These are phyloP conservation scores for Aurelia aurita DNA, from an alignment of 30 jellyfish, hydroid and myxozoan species.

Conservation along the genomic window DNA sequence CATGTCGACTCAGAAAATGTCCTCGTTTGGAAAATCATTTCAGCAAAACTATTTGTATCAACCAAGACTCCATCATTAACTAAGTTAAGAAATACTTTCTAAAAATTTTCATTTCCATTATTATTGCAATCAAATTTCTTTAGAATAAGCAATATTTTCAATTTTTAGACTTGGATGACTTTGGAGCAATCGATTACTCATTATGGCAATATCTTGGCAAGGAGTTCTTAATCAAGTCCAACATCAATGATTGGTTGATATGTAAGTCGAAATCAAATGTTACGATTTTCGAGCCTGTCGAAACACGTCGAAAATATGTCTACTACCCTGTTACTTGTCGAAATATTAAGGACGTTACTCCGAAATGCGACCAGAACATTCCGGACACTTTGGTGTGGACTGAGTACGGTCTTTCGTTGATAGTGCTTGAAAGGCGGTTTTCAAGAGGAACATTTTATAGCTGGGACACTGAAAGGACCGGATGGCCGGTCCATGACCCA, in stretches of 20 bases:
- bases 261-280: conserved; percentile 76
- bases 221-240: conserved; percentile 80
- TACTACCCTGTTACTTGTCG: conserved; percentile 60
- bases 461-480: conserved; percentile 77
- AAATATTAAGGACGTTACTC: conserved; percentile 74
- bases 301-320: conserved; percentile 33
- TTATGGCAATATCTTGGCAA: conserved; percentile 85
- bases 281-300: conserved; percentile 70
- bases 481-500: conserved; percentile 92
- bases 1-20: no score
- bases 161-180: conserved; percentile 50
- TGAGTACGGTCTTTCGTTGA: conserved; percentile 74
- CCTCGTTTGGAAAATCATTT: no score
- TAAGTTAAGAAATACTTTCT: no score
- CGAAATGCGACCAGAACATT: conserved; percentile 63
- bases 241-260: conserved; percentile 75
- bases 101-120: no score
- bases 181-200: conserved; percentile 81
- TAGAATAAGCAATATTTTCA: background rate
- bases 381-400: conserved; percentile 91
- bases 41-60: no score
- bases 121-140: no score
- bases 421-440: conserved; percentile 54
- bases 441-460: conserved; percentile 82
- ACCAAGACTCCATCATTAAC: no score